Conservation (phyloP, 2,888 invertebrate genomes). For the Amphipyra tragopoginis region DNA sequence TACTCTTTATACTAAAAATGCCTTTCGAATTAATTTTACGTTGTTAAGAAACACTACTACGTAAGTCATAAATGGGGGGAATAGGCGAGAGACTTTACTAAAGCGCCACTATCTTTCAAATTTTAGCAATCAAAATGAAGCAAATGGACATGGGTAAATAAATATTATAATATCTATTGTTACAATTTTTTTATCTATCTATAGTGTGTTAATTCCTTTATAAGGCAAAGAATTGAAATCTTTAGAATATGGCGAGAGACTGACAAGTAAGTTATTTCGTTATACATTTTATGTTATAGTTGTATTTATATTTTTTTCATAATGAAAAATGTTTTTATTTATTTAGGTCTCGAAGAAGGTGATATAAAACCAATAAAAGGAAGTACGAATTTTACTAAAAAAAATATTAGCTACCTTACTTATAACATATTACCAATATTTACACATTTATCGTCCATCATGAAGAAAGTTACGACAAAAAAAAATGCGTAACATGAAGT, state of each 20-base stretch:
- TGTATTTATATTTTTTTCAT: background rate
- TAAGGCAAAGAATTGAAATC: background rate
- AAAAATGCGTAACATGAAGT: too few species aligned
- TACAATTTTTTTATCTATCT: background rate
- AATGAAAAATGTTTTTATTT: background rate
- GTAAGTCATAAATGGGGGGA: too few species aligned
- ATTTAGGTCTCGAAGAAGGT: conserved; percentile 51
- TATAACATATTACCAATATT: too few species aligned
- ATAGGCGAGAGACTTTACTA: too few species aligned
- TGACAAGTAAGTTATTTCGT: conserved; percentile 65
- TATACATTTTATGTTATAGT: background rate
- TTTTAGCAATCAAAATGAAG: conserved; percentile 34
- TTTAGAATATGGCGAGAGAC: conserved; percentile 67
- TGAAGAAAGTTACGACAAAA: too few species aligned
- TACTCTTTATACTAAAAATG: too few species aligned
- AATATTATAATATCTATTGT: background rate
- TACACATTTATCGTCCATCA: too few species aligned
- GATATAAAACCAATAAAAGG: conserved; percentile 3
- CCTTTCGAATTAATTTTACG: too few species aligned
- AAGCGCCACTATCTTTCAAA: background rate
- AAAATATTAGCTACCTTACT: too few species aligned
- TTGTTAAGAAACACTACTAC: too few species aligned
- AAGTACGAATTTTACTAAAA: conserved; percentile 2
- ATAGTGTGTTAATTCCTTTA: background rate
- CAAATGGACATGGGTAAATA: conserved; percentile 44